Conservation (phyloP, 2,113 vertebrate genomes). For the Eclectus roratus region DNA sequence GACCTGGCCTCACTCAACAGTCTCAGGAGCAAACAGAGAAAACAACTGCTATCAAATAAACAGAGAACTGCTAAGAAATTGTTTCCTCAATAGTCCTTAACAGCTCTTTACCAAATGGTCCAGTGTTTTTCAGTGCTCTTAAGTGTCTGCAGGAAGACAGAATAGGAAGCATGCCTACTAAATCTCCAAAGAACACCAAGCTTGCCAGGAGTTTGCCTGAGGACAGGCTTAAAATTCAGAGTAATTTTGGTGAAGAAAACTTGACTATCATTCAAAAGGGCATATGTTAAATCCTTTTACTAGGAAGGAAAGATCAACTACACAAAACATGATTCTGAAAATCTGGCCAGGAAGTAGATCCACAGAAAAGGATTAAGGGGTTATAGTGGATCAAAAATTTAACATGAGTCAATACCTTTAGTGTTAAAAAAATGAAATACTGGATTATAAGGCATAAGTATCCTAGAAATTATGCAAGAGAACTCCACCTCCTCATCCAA, state of each 20-base stretch:
- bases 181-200: background rate
- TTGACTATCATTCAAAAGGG: background rate
- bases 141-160: background rate
- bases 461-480: background rate
- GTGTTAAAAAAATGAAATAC: background rate
- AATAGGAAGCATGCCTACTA: background rate
- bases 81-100: background rate
- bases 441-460: background rate
- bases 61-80: background rate
- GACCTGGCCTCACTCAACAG: background rate
- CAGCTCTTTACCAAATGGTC: background rate
- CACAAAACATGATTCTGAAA: background rate
- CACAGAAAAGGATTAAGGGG: background rate
- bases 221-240: background rate
- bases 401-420: background rate
- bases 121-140: background rate
- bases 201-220: background rate
- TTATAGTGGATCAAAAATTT: background rate
- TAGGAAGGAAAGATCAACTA: background rate
- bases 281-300: background rate
- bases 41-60: background rate
- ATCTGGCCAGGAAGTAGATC: background rate
- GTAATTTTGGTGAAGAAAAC: background rate
- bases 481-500: background rate
- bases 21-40: background rate